A percentile compares a stretch with the other conserved stretches of the same genome.
These are phyloP conservation scores for Chiloscyllium plagiosum DNA, from an alignment of 2,113 vertebrate genomes.

Conservation along the genomic window DNA sequence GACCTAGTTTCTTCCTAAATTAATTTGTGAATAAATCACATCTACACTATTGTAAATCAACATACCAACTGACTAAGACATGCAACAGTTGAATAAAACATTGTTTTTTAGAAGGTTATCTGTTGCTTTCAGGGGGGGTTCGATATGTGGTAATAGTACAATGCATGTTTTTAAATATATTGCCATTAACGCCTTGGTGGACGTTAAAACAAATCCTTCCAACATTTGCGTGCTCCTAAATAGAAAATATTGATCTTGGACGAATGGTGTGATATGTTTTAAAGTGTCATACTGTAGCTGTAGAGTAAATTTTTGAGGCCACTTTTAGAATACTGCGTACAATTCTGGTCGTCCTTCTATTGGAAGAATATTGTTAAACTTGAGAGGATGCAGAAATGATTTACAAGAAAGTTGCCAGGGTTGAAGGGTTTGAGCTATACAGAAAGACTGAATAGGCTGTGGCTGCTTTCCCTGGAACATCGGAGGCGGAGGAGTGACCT, in stretches of 20 bases:
- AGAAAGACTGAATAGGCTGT: no score
- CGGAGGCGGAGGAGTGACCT: no score
- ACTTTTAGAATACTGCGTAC: no score
- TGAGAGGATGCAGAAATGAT: no score
- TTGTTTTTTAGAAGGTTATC: constrained; percentile 25
- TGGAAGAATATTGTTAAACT: no score
- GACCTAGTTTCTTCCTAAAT: constrained; percentile 33
- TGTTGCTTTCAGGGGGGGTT: neutral
- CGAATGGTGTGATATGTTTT: neutral
- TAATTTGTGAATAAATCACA: constrained; percentile 36
- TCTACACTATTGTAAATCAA: constrained; percentile 36
- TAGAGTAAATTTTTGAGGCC: no score
- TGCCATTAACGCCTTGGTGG: neutral
- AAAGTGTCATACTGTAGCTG: neutral
- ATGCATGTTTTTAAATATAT: neutral
- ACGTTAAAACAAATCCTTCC: neutral
- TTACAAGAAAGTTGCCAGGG: no score
- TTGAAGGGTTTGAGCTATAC: no score
- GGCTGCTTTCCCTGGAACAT: no score
- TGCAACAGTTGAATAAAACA: constrained; percentile 33
- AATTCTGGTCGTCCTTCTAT: no score
- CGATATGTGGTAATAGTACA: neutral
- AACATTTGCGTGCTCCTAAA: neutral
- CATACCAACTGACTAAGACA: constrained; percentile 25
- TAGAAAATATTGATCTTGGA: neutral